These are phyloP conservation scores for Nematolebias whitei DNA, from an alignment of 2,113 vertebrate species.

Conservation along the genomic window DNA sequence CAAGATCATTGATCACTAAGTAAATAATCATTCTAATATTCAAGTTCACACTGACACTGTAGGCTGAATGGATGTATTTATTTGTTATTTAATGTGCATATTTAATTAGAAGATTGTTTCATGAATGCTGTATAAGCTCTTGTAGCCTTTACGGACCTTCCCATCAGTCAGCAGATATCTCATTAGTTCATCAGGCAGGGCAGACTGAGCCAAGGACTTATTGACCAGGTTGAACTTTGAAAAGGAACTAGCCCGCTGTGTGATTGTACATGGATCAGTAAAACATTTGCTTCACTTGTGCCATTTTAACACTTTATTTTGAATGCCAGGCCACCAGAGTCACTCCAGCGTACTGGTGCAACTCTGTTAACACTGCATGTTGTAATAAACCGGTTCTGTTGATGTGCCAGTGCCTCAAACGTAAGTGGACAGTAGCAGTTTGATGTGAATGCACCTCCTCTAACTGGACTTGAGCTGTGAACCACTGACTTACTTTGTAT, in stretches of 20 bases:
- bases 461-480: not conserved
- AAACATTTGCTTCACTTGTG: conserved; percentile 33
- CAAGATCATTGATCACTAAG: conserved; percentile 57
- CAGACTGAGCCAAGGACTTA: not conserved
- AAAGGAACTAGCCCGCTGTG: conserved; percentile 64
- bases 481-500: conserved; percentile 13
- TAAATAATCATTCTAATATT: conserved; percentile 60
- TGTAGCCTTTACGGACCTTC: conserved; percentile 56
- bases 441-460: conserved; percentile 32
- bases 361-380: conserved; percentile 6
- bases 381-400: conserved; percentile 10
- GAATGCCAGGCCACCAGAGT: conserved; percentile 23
- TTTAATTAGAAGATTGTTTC: conserved; percentile 59
- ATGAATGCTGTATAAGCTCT: conserved; percentile 50
- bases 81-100: conserved; percentile 69
- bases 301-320: conserved; percentile 47
- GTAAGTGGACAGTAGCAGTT: conserved; percentile 58
- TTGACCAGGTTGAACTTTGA: conserved; percentile 67
- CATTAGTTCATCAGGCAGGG: conserved; percentile 35
- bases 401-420: conserved; percentile 60
- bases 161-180: conserved; percentile 26
- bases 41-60: conserved; percentile 35
- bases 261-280: conserved; percentile 22
- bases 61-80: conserved; percentile 69
- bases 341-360: not conserved